phyloP scores from a whole-genome alignment of 2,113 vertebrate genomes.

The Holacanthus passer region DNA sequence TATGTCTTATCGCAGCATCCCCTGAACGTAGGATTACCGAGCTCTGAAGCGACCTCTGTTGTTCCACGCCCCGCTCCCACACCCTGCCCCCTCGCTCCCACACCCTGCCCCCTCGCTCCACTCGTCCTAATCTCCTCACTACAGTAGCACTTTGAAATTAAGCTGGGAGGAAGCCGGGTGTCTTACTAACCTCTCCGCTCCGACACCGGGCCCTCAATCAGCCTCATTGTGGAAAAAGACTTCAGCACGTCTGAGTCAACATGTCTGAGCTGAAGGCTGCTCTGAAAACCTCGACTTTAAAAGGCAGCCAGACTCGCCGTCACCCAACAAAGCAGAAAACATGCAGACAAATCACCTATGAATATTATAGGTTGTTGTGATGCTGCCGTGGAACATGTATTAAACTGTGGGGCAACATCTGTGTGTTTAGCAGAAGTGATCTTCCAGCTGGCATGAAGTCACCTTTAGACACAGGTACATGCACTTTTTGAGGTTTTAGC shows the following conservation, averaged over 20 bases:
- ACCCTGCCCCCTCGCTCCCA: conserved; percentile 49
- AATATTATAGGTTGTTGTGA: conserved; percentile 1
- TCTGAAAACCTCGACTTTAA: conserved; percentile 42
- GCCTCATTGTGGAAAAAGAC: conserved; percentile 60
- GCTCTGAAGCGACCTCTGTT: conserved; percentile 72
- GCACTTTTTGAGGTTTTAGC: background rate
- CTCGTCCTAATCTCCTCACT: conserved; percentile 77
- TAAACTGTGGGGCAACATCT: background rate
- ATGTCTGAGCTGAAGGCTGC: conserved; percentile 57
- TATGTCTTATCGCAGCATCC: conserved; percentile 69
- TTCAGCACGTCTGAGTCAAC: conserved; percentile 51
- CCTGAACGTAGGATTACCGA: conserved; percentile 69
- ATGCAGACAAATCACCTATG: background rate
- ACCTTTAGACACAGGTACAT: background rate
- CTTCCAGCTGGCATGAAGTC: too few relatives aligned
- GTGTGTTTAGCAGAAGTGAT: background rate
- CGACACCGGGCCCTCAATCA: conserved; percentile 69
- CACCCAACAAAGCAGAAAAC: conserved; percentile 4
- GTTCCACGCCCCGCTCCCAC: conserved; percentile 55
- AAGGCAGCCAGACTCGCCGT: background rate
- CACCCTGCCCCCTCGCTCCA: conserved; percentile 53
- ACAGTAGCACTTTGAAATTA: conserved; percentile 79
- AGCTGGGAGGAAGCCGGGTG: conserved; percentile 71
- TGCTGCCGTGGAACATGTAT: background rate
- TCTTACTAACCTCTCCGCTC: conserved; percentile 70